A percentile compares a stretch with the other conserved stretches of the same genome.
These are phyloP conservation scores for Heterohyrax brucei DNA, from an alignment of 2,797 vertebrate species.

Conservation along the genomic window DNA sequence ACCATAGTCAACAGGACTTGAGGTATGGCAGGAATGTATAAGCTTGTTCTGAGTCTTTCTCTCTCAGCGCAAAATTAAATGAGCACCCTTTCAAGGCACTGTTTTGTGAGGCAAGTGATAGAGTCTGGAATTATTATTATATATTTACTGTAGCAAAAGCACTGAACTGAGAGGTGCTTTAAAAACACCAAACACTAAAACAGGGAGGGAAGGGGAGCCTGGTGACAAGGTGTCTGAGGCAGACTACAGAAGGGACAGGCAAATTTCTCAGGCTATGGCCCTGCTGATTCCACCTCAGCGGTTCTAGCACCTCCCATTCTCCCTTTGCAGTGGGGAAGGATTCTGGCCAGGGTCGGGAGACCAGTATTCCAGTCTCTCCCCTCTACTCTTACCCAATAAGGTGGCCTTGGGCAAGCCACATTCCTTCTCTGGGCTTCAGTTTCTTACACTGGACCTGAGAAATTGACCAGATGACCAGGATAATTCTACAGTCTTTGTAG, in stretches of 20 bases:
- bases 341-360: neutral
- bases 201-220: neutral
- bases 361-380: neutral
- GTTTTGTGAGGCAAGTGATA: slow-evolving; percentile 80
- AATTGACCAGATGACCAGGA: neutral
- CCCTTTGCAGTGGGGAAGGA: neutral
- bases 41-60: slow-evolving; percentile 61
- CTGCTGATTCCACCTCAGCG: fast-evolving
- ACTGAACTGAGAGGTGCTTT: slow-evolving; percentile 63
- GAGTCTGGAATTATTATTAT: slow-evolving; percentile 76
- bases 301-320: neutral
- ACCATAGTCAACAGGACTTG: slow-evolving; percentile 39
- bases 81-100: slow-evolving; percentile 66
- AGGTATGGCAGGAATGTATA: neutral
- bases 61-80: slow-evolving; percentile 73
- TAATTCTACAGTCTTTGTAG: neutral
- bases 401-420: neutral
- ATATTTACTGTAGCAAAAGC: slow-evolving; percentile 69
- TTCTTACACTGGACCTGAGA: neutral
- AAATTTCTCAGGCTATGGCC: neutral
- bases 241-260: neutral
- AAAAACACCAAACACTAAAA: neutral
- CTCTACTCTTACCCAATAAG: neutral
- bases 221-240: neutral
- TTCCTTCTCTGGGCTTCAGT: neutral